Percentiles rank a stretch among this genome's conserved stretches.
Conservation (phyloP, 2,797 vertebrate species). For the Acrossocheilus fasciatus region DNA sequence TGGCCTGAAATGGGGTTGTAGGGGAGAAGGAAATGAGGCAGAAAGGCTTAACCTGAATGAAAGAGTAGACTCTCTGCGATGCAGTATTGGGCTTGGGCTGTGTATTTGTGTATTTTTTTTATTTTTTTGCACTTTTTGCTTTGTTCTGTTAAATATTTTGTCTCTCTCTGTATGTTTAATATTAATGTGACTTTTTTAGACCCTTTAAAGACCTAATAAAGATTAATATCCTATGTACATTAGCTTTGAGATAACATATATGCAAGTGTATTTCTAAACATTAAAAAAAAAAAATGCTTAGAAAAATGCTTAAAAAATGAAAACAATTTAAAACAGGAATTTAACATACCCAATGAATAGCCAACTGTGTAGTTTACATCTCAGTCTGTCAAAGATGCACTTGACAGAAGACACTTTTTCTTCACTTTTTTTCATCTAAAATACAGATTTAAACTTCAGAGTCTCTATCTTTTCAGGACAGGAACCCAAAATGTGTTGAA, state of each 20-base stretch:
- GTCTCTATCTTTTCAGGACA: background rate
- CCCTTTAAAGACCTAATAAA: background rate
- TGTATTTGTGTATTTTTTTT: background rate
- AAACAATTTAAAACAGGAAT: background rate
- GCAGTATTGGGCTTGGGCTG: constrained; percentile 46
- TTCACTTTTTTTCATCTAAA: too few species aligned
- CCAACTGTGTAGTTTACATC: background rate
- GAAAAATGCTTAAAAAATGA: background rate
- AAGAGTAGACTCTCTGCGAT: constrained; percentile 63
- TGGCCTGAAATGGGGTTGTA: constrained; percentile 53
- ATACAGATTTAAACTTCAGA: background rate
- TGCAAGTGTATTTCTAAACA: background rate
- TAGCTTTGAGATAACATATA: background rate
- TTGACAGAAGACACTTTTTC: background rate
- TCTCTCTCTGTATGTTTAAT: background rate
- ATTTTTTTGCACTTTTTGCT: background rate
- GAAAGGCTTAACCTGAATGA: constrained; percentile 92
- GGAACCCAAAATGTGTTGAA: background rate
- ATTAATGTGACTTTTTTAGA: background rate
- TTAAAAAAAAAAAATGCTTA: background rate
- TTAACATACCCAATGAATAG: background rate
- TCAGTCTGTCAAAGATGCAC: background rate
- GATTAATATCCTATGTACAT: background rate
- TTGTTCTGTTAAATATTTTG: background rate
- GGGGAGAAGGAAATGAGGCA: constrained; percentile 79